Conservation (phyloP, 2,888 invertebrate genomes). For the Seira musarum region DNA sequence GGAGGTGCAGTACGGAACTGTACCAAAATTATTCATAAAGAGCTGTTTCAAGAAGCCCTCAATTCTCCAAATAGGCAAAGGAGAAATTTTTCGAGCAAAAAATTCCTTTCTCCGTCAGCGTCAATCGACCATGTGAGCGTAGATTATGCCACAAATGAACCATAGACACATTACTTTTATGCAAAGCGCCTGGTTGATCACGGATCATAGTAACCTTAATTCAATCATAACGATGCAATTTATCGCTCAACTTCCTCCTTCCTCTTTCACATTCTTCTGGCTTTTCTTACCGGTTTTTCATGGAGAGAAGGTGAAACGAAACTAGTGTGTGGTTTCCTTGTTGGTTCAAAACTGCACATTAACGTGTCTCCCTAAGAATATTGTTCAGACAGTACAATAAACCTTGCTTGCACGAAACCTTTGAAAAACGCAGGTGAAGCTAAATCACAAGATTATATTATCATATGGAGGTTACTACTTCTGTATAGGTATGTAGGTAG, state of each 20-base stretch:
- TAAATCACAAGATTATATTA: too few species aligned
- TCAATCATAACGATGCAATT: constrained; percentile 61
- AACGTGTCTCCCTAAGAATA: too few species aligned
- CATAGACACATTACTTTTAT: constrained; percentile 45
- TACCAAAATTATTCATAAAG: constrained; percentile 38
- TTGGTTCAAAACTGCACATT: too few species aligned
- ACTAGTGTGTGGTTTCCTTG: neutral
- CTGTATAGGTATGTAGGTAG: too few species aligned
- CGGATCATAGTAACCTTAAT: constrained; percentile 56
- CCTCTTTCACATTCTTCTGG: neutral
- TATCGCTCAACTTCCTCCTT: constrained; percentile 55
- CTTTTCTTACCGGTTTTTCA: neutral
- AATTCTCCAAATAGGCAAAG: constrained; percentile 56
- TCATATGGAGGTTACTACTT: too few species aligned
- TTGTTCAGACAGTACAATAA: too few species aligned
- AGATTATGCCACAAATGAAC: constrained; percentile 59
- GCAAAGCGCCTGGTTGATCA: constrained; percentile 50
- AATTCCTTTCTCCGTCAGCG: constrained; percentile 29
- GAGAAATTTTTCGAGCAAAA: constrained; percentile 32
- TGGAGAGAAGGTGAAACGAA: neutral
- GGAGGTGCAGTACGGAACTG: neutral
- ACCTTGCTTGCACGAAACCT: too few species aligned
- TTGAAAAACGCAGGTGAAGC: too few species aligned
- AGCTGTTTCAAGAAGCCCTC: too few species aligned
- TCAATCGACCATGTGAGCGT: constrained; percentile 53